A percentile compares a stretch with the other conserved stretches of the same genome.
These are phyloP conservation scores for Drosophila grimshawi DNA, from an alignment of 1,140 invertebrate genomes.

Conservation along the genomic window DNA sequence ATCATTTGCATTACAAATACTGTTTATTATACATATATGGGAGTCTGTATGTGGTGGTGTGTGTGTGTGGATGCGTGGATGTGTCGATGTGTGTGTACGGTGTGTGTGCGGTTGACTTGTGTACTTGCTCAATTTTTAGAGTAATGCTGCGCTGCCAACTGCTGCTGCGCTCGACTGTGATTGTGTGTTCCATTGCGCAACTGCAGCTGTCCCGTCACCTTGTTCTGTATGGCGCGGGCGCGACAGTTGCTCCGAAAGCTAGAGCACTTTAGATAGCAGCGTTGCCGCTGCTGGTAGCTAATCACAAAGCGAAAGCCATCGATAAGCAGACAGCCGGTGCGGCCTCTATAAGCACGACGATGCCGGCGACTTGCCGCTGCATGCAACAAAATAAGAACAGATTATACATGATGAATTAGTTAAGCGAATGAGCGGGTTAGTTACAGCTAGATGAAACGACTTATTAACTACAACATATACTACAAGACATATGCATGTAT, in stretches of 20 bases:
- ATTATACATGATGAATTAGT: slow-evolving; percentile 1
- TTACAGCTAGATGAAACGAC: slow-evolving; percentile 2
- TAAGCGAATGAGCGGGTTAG: background rate
- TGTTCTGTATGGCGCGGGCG: slow-evolving; percentile 73
- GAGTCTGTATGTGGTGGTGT: background rate
- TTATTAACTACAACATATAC: background rate
- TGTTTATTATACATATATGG: slow-evolving; percentile 54
- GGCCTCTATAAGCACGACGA: background rate
- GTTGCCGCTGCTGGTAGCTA: slow-evolving; percentile 63
- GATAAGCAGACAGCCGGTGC: slow-evolving; percentile 39
- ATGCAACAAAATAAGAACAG: slow-evolving; percentile 20
- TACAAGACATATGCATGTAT: too few relatives aligned
- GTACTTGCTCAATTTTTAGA: slow-evolving; percentile 32
- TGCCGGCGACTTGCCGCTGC: slow-evolving; percentile 7
- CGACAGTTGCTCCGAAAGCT: slow-evolving; percentile 70
- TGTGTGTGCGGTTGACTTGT: slow-evolving; percentile 3
- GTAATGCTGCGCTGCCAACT: background rate
- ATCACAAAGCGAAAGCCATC: slow-evolving; percentile 75
- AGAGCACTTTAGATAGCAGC: slow-evolving; percentile 77
- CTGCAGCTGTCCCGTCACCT: slow-evolving; percentile 55
- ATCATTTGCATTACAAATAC: slow-evolving; percentile 30
- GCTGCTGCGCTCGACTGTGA: slow-evolving; percentile 40
- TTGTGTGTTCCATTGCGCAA: slow-evolving; percentile 65
- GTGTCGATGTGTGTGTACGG: slow-evolving; percentile 1
- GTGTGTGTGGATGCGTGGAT: slow-evolving; percentile 2